These are phyloP conservation scores for Lipotes vexillifer DNA, from an alignment of 2,113 vertebrate genomes.

Conservation along the genomic window DNA sequence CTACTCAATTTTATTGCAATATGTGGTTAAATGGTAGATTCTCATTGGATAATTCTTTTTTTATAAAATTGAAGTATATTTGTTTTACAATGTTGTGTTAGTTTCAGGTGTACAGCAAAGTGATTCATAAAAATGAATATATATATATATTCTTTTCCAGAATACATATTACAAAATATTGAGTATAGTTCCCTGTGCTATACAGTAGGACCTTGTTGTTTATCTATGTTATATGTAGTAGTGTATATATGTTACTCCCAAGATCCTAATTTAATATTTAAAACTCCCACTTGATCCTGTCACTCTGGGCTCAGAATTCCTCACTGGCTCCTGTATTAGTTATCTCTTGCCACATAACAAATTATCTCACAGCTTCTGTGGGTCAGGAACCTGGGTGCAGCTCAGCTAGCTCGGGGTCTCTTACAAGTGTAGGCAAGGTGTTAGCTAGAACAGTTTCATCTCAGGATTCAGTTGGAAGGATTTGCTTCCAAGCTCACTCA, in stretches of 20 bases:
- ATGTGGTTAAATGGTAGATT: neutral
- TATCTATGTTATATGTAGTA: neutral
- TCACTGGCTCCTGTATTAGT: neutral
- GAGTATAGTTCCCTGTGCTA: too few relatives aligned
- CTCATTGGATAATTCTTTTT: neutral
- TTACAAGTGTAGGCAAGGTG: neutral
- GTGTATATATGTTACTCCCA: neutral
- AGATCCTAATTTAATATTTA: neutral
- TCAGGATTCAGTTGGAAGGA: neutral
- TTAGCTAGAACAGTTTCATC: neutral
- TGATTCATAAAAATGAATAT: too few relatives aligned
- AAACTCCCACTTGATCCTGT: neutral
- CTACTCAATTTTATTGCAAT: neutral
- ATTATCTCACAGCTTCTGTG: neutral
- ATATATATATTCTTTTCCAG: too few relatives aligned
- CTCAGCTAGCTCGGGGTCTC: neutral
- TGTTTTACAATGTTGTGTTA: too few relatives aligned
- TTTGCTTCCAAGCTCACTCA: neutral
- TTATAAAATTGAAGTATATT: too few relatives aligned
- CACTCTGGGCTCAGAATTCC: neutral
- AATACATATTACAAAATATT: too few relatives aligned
- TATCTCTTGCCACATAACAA: neutral
- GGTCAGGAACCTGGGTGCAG: neutral
- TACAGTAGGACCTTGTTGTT: too few relatives aligned
- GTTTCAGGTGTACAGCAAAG: too few relatives aligned